Base-by-base conservation (phyloP, 2,113 vertebrate genomes). In the Cathartes aura region DNA sequence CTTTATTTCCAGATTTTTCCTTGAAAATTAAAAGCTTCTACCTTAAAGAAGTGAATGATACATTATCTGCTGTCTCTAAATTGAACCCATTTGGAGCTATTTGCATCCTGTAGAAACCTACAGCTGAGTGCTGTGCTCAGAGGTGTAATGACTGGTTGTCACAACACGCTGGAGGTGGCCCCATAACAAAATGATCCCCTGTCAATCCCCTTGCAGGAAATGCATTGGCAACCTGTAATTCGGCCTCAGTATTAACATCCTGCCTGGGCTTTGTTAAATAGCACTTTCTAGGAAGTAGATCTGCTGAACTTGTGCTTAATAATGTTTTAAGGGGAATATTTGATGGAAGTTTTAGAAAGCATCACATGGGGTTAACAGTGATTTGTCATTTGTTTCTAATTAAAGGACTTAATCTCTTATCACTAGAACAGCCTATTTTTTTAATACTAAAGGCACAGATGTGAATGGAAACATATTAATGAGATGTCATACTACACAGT, bases 101-200 rank as follows among this genome's bases (percentile, higher is more conserved):
- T 99, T 99, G 99, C 99, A 99, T 99, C 98, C 98, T 98, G 98
- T 98, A 98, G 98, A 98, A 99, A 99, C 98, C 99, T 98, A 99
- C 99, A 99, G 99, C 99, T 99, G 99, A 99, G 99, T 99, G 99
- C 98, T 99, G 98, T 98, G 99, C 99, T 97, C 98, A 96, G 98
- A 99, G 99, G 99, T 98, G 98, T 99, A 99, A 99, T 99, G 99
- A 99, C 98, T 98, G 99, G 99, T 99, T 99, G 99, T 99, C 99
- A 99, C 99, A 99, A 99, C 99, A 99, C 99, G 98, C 99, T 98
- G 99, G 99, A 99, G 99, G 99, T 99, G 99, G 99, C 99, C 99
- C 98, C 98, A 98, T 98, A 98, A 98, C 99, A 98, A 99, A 99
- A 99, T 99, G 99, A 99, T 99, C 99, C 99, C 99, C 99, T 99